phyloP scores from a whole-genome alignment of 2,888 invertebrate species.

The Unio pictorum region DNA sequence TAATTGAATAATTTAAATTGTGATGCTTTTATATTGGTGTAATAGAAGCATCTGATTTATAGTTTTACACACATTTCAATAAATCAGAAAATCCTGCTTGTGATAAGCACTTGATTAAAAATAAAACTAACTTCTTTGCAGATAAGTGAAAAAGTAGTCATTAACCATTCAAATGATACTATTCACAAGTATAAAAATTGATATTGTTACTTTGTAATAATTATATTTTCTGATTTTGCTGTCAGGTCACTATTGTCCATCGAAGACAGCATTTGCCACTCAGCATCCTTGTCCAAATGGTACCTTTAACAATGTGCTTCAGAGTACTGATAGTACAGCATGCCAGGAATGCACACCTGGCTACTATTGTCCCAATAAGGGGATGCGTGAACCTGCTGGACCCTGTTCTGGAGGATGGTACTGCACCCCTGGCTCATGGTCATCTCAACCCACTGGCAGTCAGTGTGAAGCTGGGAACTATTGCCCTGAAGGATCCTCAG shows the following conservation, averaged over 20 bases:
- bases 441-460: slow-evolving; percentile 59
- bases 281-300: slow-evolving; percentile 65
- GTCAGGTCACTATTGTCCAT: slow-evolving; percentile 61
- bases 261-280: slow-evolving; percentile 53
- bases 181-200: neutral
- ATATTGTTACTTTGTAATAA: neutral
- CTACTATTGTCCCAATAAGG: slow-evolving; percentile 60
- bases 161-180: no score
- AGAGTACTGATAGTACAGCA: slow-evolving; percentile 36
- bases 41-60: no score
- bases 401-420: slow-evolving; percentile 67
- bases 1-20: no score
- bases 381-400: slow-evolving; percentile 55
- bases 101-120: no score
- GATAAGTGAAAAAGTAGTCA: no score
- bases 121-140: no score
- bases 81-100: no score
- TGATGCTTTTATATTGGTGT: no score
- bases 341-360: slow-evolving; percentile 65
- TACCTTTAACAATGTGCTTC: slow-evolving; percentile 60
- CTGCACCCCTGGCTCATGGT: slow-evolving; percentile 64
- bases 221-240: slow-evolving; percentile 8
- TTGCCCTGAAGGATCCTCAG: slow-evolving; percentile 62
- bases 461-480: slow-evolving; percentile 63
- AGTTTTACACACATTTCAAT: no score